phyloP scores from a whole-genome alignment of 2,888 invertebrate genomes.

The Rhyacophila evoluta region DNA sequence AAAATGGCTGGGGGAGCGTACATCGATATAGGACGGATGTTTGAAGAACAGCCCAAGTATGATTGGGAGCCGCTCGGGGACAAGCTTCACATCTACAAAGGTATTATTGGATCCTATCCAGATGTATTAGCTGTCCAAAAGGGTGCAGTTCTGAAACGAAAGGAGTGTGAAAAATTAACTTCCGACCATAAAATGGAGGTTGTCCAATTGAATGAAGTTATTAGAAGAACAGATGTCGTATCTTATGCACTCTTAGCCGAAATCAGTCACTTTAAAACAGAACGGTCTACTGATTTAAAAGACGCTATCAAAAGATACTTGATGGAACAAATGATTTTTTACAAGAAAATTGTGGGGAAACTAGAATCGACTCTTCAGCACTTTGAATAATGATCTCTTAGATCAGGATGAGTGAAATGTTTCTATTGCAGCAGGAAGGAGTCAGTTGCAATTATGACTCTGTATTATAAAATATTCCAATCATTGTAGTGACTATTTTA shows the following conservation, averaged over 20 bases:
- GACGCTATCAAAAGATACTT: conserved; percentile 88
- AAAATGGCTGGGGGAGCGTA: conserved; percentile 91
- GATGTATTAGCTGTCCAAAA: conserved; percentile 92
- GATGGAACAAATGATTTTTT: conserved; percentile 90
- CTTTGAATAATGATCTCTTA: conserved; percentile 61
- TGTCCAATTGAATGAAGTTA: conserved; percentile 82
- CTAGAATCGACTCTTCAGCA: conserved; percentile 72
- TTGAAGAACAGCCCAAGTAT: conserved; percentile 89
- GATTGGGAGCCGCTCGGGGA: conserved; percentile 94
- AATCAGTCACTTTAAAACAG: conserved; percentile 91
- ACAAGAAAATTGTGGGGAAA: conserved; percentile 84
- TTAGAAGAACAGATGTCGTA: conserved; percentile 88
- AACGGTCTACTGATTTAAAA: conserved; percentile 88
- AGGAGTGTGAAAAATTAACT: conserved; percentile 86
- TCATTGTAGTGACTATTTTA: not conserved
- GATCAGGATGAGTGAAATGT: not conserved
- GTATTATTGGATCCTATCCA: conserved; percentile 90
- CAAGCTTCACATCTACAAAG: conserved; percentile 93
- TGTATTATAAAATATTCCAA: not conserved
- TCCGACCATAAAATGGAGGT: conserved; percentile 87
- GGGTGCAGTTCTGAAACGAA: conserved; percentile 88
- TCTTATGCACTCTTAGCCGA: conserved; percentile 95
- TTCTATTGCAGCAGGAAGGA: not conserved
- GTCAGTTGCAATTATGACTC: not conserved
- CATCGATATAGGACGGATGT: conserved; percentile 88